Evolutionary conservation across 2,113 vertebrate genomes (phyloP), one percentile per base, ranked within the genome.

Genomic region (Eretmochelys imbricata): DNA sequence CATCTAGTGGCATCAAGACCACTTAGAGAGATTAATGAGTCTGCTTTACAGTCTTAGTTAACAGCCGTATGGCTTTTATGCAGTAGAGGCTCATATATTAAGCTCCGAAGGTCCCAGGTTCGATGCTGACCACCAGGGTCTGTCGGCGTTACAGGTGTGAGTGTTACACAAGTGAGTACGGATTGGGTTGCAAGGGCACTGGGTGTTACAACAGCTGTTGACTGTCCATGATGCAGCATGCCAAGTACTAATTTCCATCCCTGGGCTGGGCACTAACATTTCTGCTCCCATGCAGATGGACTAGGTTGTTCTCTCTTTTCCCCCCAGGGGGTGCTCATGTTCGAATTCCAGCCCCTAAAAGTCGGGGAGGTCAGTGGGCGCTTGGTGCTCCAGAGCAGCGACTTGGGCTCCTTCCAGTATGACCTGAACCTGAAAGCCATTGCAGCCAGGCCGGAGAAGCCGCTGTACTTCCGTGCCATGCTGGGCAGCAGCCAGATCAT

Each of bases 321-420:
- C 72, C 84, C 42, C 12, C 93, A 99, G 99, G 96, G 98, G 1
- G 88, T 89, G 1, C 94, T 99, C 83, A 98, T 93, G 3, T 98
- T 99, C 48, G 98, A 99, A 94, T 99, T 99, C 98, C 99, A 98
- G 95, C 99, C 99, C 9, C 87, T 99, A 89, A 98, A 95, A 90
- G 79, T 78, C 9, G 99, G 99, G 1, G 98, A 99, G 82, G 97
- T 94, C 35, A 96, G 94, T 0, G 96, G 98, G 5, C 97, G 93
- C 27, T 98, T 99, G 50, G 98, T 94, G 6, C 95, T 99, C 19
- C 95, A 95, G 84, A 98, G 97, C 95, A 95, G 5, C 1, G 98
- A 99, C 5, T 92, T 99, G 93, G 98, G 98, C 38, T 94, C 91
- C 92, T 99, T 98, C 93, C 97, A 97, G 54, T 99, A 99, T 8